Conservation (phyloP, 2,888 invertebrate genomes). For the Plebejus argus region DNA sequence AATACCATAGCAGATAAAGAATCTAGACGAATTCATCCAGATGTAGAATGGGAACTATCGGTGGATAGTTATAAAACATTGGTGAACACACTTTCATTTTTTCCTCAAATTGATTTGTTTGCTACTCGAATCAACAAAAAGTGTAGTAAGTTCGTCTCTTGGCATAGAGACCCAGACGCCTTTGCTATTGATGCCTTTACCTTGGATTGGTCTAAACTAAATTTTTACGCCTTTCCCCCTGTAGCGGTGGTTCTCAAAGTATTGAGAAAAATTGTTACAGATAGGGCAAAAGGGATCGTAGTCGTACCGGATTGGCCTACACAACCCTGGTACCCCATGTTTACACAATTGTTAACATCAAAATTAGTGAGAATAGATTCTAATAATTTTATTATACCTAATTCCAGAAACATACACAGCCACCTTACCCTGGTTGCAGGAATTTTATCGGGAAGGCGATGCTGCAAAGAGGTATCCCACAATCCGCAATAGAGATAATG, state of each 20-base stretch:
- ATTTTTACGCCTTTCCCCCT: constrained; percentile 17
- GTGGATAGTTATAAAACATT: constrained; percentile 14
- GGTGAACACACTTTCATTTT: neutral
- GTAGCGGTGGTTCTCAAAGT: neutral
- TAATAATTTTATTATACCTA: constrained; percentile 11
- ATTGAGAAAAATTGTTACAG: constrained; percentile 11
- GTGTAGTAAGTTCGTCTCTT: constrained; percentile 8
- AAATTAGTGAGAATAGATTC: neutral
- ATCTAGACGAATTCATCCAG: too few species aligned
- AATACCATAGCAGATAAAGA: too few species aligned
- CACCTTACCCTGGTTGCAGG: constrained; percentile 8
- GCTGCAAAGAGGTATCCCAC: constrained; percentile 3
- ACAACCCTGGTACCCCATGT: neutral
- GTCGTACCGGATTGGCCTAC: neutral
- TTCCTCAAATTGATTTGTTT: constrained; percentile 9
- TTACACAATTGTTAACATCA: neutral
- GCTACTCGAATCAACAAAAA: constrained; percentile 3
- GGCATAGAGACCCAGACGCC: constrained; percentile 15
- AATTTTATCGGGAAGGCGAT: constrained; percentile 10
- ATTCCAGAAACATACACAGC: constrained; percentile 12
- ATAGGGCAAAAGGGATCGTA: constrained; percentile 13
- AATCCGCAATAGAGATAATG: neutral
- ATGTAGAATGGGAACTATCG: constrained; percentile 40
- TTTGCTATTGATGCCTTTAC: constrained; percentile 1
- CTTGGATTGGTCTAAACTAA: neutral